Conservation (phyloP, 2,797 vertebrate genomes). For the Poeciliopsis paucimaculata region DNA sequence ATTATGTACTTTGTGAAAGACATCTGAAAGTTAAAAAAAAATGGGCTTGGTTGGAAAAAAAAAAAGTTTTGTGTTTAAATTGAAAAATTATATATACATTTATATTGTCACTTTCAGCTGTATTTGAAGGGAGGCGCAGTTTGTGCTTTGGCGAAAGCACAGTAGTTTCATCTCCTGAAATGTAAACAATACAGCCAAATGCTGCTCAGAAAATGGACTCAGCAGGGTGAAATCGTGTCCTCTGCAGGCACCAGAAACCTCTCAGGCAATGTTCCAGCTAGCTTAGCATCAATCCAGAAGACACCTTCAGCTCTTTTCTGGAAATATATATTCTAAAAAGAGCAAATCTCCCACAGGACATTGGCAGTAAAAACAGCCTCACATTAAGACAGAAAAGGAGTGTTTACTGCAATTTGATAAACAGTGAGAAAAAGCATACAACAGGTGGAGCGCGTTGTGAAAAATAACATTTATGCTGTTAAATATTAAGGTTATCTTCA, state of each 20-base stretch:
- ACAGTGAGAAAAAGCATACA: conserved; percentile 21
- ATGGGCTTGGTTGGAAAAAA: background rate
- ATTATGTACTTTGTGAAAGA: conserved; percentile 15
- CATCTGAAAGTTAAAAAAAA: conserved; percentile 24
- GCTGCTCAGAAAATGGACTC: conserved; percentile 4
- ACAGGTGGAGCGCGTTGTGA: conserved; percentile 20
- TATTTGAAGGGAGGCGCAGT: conserved; percentile 25
- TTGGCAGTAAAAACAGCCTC: conserved; percentile 19
- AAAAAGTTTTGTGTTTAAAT: background rate
- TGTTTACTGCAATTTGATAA: conserved; percentile 29
- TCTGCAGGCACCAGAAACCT: conserved; percentile 7
- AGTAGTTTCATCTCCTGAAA: conserved; percentile 24
- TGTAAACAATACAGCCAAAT: conserved; percentile 27
- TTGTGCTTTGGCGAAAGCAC: conserved; percentile 33
- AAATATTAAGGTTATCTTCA: conserved; percentile 5
- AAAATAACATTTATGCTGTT: conserved; percentile 17
- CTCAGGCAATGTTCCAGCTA: conserved; percentile 5
- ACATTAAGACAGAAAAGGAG: conserved; percentile 33
- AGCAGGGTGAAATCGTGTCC: conserved; percentile 5
- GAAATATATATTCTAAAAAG: conserved; percentile 14
- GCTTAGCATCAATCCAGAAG: conserved; percentile 21
- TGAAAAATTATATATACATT: conserved; percentile 4
- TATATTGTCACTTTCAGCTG: background rate
- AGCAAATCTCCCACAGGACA: conserved; percentile 12
- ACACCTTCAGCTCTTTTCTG: background rate